Evolutionary conservation across 2,797 vertebrate species (phyloP).

Genomic region (Coregonus ussuriensis): DNA sequence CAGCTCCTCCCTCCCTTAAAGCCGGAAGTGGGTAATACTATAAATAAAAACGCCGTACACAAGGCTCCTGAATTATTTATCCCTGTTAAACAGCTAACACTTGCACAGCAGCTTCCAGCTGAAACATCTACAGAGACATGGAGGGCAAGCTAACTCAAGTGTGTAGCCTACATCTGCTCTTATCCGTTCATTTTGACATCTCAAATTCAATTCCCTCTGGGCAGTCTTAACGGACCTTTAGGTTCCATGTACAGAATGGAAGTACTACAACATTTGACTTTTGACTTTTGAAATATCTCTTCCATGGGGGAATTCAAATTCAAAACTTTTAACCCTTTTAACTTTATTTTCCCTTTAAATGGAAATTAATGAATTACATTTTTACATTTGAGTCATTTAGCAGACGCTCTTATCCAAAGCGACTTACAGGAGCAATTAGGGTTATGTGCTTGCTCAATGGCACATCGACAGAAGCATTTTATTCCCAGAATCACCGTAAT

Average conservation of each 20-base stretch:
- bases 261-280: background rate
- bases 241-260: background rate
- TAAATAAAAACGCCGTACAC: conserved; percentile 5
- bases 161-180: background rate
- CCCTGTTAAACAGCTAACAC: background rate
- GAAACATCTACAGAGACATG: background rate
- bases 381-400: too few species aligned
- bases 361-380: too few species aligned
- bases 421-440: too few species aligned
- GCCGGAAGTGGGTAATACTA: background rate
- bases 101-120: background rate
- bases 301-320: background rate
- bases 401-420: too few species aligned
- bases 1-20: background rate
- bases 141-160: background rate
- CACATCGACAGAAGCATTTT: background rate
- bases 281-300: background rate
- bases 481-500: background rate
- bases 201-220: background rate
- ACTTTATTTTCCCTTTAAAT: too few species aligned
- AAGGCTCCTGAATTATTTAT: conserved; percentile 11
- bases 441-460: too few species aligned
- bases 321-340: background rate
- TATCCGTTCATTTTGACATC: background rate
- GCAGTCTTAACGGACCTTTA: background rate